A percentile compares a stretch with the other conserved stretches of the same genome.
Conservation (phyloP, 2,113 vertebrate species). For the Heterocephalus glaber region DNA sequence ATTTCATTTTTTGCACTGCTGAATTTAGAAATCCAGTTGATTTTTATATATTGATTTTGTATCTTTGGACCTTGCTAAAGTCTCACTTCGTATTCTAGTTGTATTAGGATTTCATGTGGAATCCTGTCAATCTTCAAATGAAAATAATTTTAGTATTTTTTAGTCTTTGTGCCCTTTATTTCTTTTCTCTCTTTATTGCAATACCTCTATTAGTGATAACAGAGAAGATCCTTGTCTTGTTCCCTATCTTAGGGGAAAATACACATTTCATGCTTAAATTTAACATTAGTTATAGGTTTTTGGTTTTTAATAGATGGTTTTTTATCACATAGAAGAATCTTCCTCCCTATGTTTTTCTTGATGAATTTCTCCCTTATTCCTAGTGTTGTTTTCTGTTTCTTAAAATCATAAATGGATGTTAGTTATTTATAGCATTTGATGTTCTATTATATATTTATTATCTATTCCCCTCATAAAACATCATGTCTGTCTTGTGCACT, state of each 20-base stretch:
- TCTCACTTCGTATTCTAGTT: conserved; percentile 26
- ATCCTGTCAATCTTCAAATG: conserved; percentile 18
- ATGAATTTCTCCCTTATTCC: not conserved
- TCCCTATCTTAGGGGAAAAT: not conserved
- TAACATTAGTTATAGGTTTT: not conserved
- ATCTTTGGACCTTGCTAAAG: conserved; percentile 9
- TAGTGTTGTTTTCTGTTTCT: not conserved
- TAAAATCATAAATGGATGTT: not conserved
- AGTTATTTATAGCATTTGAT: not conserved
- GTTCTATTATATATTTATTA: not conserved
- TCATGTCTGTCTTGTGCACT: conserved; percentile 12
- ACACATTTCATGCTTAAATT: conserved; percentile 16
- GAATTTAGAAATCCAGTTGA: conserved; percentile 24
- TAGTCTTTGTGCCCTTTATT: conserved; percentile 11
- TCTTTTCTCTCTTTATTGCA: conserved; percentile 41
- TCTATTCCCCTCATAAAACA: not conserved
- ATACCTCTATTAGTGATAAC: not conserved
- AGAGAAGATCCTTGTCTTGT: not conserved
- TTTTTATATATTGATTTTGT: conserved; percentile 13
- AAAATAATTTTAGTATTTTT: conserved; percentile 39
- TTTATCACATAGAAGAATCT: not conserved
- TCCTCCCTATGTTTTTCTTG: not conserved
- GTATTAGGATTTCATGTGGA: not conserved
- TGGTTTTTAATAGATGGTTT: not conserved
- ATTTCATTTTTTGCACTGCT: conserved; percentile 15